Percentiles rank a stretch among this genome's conserved stretches.
Evolutionary conservation across 2,113 vertebrate species (phyloP).

Genomic region (Phrynocephalus versicolor): DNA sequence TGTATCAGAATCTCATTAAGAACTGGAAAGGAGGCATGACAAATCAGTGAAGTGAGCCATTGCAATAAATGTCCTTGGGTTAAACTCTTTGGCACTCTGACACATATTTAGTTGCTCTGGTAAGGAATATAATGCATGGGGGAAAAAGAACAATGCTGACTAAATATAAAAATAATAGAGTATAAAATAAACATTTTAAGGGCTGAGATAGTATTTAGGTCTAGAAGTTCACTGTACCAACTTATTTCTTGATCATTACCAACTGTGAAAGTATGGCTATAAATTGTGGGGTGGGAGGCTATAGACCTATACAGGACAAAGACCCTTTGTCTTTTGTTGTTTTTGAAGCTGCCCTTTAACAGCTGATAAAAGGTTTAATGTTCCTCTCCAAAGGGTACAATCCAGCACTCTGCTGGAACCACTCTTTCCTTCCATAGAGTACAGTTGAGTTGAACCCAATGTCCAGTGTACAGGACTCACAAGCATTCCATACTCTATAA

Average conservation of each 20-base stretch:
- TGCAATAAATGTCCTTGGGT: background rate
- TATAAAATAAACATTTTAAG: constrained; percentile 11
- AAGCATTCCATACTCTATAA: no score
- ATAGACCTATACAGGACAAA: background rate
- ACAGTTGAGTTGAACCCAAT: background rate
- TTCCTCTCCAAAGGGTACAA: background rate
- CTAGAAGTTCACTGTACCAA: background rate
- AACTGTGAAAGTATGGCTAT: background rate
- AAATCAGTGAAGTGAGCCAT: constrained; percentile 2
- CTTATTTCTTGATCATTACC: constrained; percentile 1
- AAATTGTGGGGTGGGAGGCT: background rate
- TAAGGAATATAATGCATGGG: background rate
- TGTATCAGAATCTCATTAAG: constrained; percentile 43
- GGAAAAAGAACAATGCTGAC: background rate
- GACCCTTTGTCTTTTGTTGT: background rate
- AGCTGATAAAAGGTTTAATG: background rate
- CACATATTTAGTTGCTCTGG: constrained; percentile 26
- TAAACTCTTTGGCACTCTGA: background rate
- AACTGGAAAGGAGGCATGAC: constrained; percentile 22
- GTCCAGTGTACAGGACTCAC: no score
- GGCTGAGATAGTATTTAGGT: background rate
- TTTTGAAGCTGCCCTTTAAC: background rate
- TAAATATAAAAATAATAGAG: background rate
- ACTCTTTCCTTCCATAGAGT: background rate
- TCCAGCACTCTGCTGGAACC: background rate